These are phyloP conservation scores for Arion vulgaris DNA, from an alignment of 1,140 invertebrate species.

Conservation along the genomic window DNA sequence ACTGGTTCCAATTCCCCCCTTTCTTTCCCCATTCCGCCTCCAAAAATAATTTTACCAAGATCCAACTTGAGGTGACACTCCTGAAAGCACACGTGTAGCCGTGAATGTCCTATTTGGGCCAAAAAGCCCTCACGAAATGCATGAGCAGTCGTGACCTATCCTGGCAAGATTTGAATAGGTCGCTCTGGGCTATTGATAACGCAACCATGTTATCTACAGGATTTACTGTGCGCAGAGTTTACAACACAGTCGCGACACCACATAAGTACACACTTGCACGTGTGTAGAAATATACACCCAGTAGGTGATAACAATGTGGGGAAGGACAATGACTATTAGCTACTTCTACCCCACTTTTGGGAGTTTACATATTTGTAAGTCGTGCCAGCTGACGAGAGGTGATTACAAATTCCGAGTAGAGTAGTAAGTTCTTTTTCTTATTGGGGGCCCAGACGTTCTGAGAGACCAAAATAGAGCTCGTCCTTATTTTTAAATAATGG, in stretches of 20 bases:
- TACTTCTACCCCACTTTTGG: too few species aligned
- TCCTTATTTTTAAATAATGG: too few species aligned
- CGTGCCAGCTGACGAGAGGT: too few species aligned
- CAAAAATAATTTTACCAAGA: too few species aligned
- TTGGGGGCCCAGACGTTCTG: too few species aligned
- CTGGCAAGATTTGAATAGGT: not conserved
- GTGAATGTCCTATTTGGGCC: not conserved
- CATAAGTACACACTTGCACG: not conserved
- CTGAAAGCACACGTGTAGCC: not conserved
- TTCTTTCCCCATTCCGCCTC: too few species aligned
- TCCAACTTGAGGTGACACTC: not conserved
- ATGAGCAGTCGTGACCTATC: not conserved
- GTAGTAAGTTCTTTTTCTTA: too few species aligned
- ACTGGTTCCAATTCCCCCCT: too few species aligned
- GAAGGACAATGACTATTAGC: not conserved
- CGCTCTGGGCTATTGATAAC: not conserved
- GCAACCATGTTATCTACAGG: not conserved
- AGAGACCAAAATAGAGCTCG: too few species aligned
- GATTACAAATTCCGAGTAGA: too few species aligned
- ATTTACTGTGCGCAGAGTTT: not conserved
- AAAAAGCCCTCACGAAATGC: not conserved
- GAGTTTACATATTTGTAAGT: too few species aligned
- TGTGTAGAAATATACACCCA: not conserved
- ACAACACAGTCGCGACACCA: not conserved
- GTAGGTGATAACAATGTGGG: not conserved